Percentiles rank a stretch among this genome's conserved stretches.
phyloP scores from a whole-genome alignment of 2,888 invertebrate species.

The Ametastegia equiseti region DNA sequence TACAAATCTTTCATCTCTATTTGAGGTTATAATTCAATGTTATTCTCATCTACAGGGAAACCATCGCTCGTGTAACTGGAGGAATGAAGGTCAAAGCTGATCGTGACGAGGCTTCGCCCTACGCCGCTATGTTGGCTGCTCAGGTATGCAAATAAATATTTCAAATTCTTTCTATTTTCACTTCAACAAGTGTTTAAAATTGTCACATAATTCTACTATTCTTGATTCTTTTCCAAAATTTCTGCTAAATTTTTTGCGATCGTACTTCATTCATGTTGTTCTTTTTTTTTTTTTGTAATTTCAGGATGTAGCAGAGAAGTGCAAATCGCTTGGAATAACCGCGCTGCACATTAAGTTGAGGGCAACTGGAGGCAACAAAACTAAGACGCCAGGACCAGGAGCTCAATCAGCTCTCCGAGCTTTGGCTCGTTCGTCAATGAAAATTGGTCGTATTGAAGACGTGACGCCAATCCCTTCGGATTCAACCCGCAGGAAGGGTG shows the following conservation, averaged over 20 bases:
- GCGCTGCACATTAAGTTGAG: conserved; percentile 98
- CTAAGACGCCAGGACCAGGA: conserved; percentile 99
- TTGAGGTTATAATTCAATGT: conserved; percentile 1
- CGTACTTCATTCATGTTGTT: neutral
- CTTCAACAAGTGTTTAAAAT: neutral
- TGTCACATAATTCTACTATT: no score
- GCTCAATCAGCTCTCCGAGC: conserved; percentile 99
- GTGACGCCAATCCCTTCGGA: conserved; percentile 99
- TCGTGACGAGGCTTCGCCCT: conserved; percentile 99
- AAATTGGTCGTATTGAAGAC: conserved; percentile 99
- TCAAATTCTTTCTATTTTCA: neutral
- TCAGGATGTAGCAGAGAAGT: conserved; percentile 99
- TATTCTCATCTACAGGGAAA: conserved; percentile 81
- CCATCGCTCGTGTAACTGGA: conserved; percentile 96
- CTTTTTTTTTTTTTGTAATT: conserved; percentile 49
- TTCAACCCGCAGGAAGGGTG: conserved; percentile 99
- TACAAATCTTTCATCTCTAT: conserved; percentile 12
- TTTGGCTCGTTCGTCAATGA: conserved; percentile 98
- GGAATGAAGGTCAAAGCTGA: conserved; percentile 99
- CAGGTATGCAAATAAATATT: conserved; percentile 83
- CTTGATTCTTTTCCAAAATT: neutral
- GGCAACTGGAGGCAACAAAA: conserved; percentile 99
- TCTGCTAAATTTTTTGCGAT: neutral
- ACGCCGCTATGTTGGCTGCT: conserved; percentile 99
- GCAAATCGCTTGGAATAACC: conserved; percentile 97